Percentiles rank a stretch among this genome's conserved stretches.
These are phyloP conservation scores for Pristionchus fissidentatus DNA, from an alignment of 2,888 invertebrate genomes.

Conservation along the genomic window DNA sequence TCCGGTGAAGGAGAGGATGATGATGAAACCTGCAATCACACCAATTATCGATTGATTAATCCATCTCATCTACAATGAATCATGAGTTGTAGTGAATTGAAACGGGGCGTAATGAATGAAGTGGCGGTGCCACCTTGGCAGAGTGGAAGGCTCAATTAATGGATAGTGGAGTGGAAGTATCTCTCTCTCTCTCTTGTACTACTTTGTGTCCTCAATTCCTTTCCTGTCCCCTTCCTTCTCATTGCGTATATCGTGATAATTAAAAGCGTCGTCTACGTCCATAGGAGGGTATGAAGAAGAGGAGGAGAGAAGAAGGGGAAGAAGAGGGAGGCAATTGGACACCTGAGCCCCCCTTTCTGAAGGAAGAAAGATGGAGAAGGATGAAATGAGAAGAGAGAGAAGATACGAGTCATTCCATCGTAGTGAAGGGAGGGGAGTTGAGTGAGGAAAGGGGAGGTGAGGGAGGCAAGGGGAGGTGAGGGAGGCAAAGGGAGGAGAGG, in stretches of 20 bases:
- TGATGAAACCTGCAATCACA: not conserved
- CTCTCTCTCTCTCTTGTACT: constrained; percentile 2
- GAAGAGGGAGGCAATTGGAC: constrained; percentile 45
- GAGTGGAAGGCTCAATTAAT: not conserved
- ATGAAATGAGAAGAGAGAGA: constrained; percentile 25
- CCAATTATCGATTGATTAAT: not conserved
- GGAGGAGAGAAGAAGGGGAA: constrained; percentile 20
- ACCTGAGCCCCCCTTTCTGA: constrained; percentile 37
- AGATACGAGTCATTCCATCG: not conserved
- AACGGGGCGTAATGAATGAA: too few species aligned
- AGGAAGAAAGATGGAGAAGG: constrained; percentile 22
- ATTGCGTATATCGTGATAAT: constrained; percentile 47
- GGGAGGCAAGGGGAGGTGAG: not conserved
- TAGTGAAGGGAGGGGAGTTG: constrained; percentile 20
- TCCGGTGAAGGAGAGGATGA: constrained; percentile 32
- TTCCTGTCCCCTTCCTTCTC: constrained; percentile 15
- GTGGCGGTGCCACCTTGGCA: too few species aligned
- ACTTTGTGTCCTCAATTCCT: constrained; percentile 2
- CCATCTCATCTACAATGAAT: too few species aligned
- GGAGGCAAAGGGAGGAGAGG: not conserved
- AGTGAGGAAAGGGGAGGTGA: not conserved
- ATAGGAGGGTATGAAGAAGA: constrained; percentile 26
- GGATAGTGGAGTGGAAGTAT: not conserved
- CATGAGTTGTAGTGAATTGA: too few species aligned
- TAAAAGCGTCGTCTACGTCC: constrained; percentile 41